Evolutionary conservation across 2,113 vertebrate species (phyloP), one percentile per base, ranked within the genome.

Genomic region (Cichladusa arquata): DNA sequence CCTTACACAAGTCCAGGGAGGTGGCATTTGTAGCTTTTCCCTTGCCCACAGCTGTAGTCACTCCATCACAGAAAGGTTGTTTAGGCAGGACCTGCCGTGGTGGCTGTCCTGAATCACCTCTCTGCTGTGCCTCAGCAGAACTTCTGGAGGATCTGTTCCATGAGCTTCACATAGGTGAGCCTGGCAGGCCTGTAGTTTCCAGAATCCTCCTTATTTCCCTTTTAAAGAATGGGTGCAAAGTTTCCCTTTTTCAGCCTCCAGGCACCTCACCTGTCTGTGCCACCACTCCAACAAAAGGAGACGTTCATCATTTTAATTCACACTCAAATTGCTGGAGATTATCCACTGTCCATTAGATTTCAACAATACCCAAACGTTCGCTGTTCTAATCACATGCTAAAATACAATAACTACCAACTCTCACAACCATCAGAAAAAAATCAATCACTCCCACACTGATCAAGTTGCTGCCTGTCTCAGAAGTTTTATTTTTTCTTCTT

Each of bases 271-370:
- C 44, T 71, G 72, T n/a, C 57, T 38, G 23, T 60, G 91, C 36
- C 54, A 92, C 73, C 48, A 72, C 45, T 60, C 44, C 65, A 87
- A 91, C 61, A 86, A 78, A 87, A 86, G 62, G 65, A 93, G 89
- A 79, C 40, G 48, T 89, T 78, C 0, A 23, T 95, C 31, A 84
- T 78, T 89, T 93, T 85, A 92, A 91, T 76, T 87, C 89, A 71
- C 77, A 72, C 57, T 89, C 34, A 92, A 92, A 79, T 57, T 91
- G 91, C 81, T 91, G 87, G 71, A 89, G 78, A 95, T 94, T 97
- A 95, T 92, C 84, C 86, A 91, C 94, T 93, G 83, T 84, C 92
- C 92, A 92, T 93, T 97, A 89, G 83, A 92, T 87, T 87, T 81
- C 83, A 95, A 93, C 86, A 96, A 91, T 81, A 89, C 64, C 45